Conservation (phyloP, 2,888 invertebrate genomes). For the Chymomyza caudatula region DNA sequence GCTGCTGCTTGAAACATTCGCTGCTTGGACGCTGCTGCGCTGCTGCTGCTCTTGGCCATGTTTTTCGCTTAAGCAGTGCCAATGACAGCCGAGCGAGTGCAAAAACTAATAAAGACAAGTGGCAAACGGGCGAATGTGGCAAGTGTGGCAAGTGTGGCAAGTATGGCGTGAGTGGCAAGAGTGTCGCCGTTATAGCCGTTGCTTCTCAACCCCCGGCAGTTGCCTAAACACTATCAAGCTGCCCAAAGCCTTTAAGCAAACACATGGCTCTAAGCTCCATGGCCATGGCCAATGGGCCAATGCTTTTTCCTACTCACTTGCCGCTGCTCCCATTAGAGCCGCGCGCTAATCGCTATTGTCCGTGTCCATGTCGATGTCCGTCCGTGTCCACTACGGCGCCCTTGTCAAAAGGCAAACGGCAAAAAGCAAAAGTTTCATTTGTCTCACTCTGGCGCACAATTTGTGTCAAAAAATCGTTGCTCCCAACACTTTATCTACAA, state of each 20-base stretch:
- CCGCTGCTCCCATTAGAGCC: conserved; percentile 56
- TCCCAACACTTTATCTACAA: conserved; percentile 14
- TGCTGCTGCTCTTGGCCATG: not conserved
- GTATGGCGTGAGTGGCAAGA: not conserved
- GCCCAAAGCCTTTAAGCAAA: conserved; percentile 62
- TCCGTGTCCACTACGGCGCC: conserved; percentile 27
- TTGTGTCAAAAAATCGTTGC: conserved; percentile 43
- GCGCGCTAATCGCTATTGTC: conserved; percentile 70
- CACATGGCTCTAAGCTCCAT: conserved; percentile 46
- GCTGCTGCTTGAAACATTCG: not conserved
- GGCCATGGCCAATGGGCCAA: not conserved
- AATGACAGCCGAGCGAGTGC: conserved; percentile 41
- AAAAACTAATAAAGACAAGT: conserved; percentile 72
- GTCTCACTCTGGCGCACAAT: conserved; percentile 15
- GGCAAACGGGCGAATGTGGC: conserved; percentile 51
- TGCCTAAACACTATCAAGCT: conserved; percentile 17
- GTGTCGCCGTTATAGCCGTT: too few relatives aligned
- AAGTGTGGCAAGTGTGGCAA: not conserved
- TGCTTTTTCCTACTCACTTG: not conserved
- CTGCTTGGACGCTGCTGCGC: not conserved
- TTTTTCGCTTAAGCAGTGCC: conserved; percentile 15
- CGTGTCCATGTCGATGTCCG: conserved; percentile 10
- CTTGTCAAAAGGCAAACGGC: conserved; percentile 52
- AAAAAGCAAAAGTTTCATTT: not conserved
- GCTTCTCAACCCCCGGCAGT: too few relatives aligned